These are phyloP conservation scores for Heterodera carotae DNA, from an alignment of 1,140 invertebrate species.

Conservation along the genomic window DNA sequence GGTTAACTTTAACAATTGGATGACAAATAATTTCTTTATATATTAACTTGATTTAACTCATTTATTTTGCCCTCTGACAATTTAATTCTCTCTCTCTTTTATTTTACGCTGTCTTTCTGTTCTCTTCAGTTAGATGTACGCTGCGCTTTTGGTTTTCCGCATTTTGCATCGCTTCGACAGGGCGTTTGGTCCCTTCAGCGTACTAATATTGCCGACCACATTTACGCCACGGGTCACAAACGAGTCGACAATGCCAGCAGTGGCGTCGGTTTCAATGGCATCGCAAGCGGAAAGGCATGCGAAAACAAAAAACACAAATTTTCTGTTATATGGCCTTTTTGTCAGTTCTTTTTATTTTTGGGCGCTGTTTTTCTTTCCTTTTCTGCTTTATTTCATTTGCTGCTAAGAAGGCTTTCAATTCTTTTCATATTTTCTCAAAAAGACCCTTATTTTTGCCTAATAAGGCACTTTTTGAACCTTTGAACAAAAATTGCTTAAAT, in stretches of 20 bases:
- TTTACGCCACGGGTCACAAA: background rate
- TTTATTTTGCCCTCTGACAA: background rate
- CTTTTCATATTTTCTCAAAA: no score
- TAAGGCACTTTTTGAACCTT: no score
- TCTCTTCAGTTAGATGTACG: slow-evolving; percentile 3
- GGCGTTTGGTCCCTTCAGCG: background rate
- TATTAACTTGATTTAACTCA: no score
- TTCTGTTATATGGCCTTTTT: no score
- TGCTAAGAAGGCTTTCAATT: no score
- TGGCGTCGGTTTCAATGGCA: background rate
- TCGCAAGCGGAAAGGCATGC: background rate
- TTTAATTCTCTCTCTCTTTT: background rate
- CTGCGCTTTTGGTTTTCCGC: slow-evolving; percentile 5
- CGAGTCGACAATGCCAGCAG: background rate
- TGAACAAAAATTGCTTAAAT: no score
- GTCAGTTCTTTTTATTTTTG: no score
- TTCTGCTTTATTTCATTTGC: no score
- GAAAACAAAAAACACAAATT: background rate
- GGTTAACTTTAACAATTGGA: no score
- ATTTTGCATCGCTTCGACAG: slow-evolving; percentile 10
- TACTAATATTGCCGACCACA: background rate
- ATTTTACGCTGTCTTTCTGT: slow-evolving; percentile 27
- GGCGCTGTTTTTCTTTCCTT: background rate
- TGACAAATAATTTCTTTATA: background rate
- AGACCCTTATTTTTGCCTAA: no score